phyloP scores from a whole-genome alignment of 2,888 invertebrate species.

The Blomia tropicalis region DNA sequence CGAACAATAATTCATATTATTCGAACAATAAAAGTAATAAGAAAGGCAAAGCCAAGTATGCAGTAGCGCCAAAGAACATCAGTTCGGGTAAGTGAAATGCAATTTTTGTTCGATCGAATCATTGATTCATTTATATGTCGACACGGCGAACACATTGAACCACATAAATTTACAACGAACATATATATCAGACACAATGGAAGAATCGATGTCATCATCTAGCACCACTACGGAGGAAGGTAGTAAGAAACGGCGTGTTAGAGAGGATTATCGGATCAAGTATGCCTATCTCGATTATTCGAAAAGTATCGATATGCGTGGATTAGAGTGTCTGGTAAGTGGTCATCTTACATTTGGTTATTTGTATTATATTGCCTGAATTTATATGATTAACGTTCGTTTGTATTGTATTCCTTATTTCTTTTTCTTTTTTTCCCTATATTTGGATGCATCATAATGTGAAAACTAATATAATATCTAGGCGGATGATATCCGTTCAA shows the following conservation, averaged over 20 bases:
- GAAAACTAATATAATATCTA: not conserved
- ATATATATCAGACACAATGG: too few relatives aligned
- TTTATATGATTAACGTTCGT: too few relatives aligned
- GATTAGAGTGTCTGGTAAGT: not conserved
- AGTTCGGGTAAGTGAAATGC: too few relatives aligned
- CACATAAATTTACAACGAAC: too few relatives aligned
- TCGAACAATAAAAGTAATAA: not conserved
- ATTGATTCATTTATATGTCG: too few relatives aligned
- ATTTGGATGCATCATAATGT: not conserved
- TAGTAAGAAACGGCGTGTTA: not conserved
- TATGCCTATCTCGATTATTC: conserved; percentile 6
- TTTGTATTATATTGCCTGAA: too few relatives aligned
- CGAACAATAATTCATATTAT: not conserved
- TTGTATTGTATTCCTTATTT: too few relatives aligned
- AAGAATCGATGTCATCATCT: not conserved
- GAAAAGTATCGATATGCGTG: not conserved
- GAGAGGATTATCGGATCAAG: not conserved
- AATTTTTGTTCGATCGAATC: too few relatives aligned
- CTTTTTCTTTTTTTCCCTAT: not conserved
- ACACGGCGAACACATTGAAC: too few relatives aligned
- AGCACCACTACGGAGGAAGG: not conserved
- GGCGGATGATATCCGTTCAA: conserved; percentile 8
- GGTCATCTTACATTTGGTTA: too few relatives aligned
- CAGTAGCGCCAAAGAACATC: too few relatives aligned
- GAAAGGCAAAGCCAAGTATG: not conserved